A percentile compares a stretch with the other conserved stretches of the same genome.
These are phyloP conservation scores for Clanis bilineata DNA, from an alignment of 2,888 invertebrate species.

Conservation along the genomic window DNA sequence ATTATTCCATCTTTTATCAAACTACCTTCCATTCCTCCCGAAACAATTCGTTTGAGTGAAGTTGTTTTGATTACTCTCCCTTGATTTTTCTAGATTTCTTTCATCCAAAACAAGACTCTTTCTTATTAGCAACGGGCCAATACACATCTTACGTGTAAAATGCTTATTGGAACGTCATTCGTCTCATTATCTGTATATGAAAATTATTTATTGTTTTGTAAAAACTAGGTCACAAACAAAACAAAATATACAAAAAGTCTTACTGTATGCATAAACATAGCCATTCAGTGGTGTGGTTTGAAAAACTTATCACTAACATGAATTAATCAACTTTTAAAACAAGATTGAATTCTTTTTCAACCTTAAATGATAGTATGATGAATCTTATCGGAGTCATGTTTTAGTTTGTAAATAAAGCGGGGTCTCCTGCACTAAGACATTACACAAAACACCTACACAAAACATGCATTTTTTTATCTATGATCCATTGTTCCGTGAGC, in stretches of 20 bases:
- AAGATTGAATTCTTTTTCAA: too few relatives aligned
- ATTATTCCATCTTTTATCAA: background rate
- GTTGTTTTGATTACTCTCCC: slow-evolving; percentile 1
- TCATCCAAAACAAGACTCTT: background rate
- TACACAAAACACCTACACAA: too few relatives aligned
- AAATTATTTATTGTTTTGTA: background rate
- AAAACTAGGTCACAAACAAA: slow-evolving; percentile 27
- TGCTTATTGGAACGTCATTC: background rate
- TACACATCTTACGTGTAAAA: too few relatives aligned
- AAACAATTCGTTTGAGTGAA: background rate
- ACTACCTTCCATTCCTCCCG: background rate
- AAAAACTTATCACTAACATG: too few relatives aligned
- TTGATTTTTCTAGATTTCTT: background rate
- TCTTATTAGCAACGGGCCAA: background rate
- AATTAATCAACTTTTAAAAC: too few relatives aligned
- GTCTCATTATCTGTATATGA: background rate
- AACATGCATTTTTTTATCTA: too few relatives aligned
- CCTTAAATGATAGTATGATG: too few relatives aligned
- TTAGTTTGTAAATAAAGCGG: too few relatives aligned
- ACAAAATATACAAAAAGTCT: background rate
- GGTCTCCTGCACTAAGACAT: too few relatives aligned
- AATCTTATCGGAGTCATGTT: too few relatives aligned
- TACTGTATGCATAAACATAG: background rate
- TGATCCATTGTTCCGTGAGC: too few relatives aligned
- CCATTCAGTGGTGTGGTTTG: background rate